Evolutionary conservation across 2,113 vertebrate species (phyloP).

Genomic region (Prolemur simus): DNA sequence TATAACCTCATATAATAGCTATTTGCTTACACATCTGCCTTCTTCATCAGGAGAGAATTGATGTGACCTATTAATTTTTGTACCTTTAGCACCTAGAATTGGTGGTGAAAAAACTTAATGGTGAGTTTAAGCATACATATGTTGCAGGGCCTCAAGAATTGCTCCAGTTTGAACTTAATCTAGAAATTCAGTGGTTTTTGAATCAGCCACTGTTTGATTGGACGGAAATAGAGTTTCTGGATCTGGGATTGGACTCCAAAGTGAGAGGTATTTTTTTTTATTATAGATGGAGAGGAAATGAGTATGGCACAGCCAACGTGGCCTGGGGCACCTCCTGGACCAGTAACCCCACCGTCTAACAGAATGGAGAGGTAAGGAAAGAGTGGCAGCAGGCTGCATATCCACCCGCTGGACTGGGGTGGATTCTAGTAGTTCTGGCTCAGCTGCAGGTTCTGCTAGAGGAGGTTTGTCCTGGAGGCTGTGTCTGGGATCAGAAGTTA

Average conservation of each 20-base stretch:
- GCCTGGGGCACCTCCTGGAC: neutral
- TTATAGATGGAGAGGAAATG: neutral
- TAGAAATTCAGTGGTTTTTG: neutral
- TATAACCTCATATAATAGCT: slow-evolving; percentile 60
- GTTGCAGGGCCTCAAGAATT: neutral
- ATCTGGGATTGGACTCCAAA: neutral
- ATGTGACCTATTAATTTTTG: slow-evolving; percentile 64
- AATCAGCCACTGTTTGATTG: neutral
- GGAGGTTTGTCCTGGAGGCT: neutral
- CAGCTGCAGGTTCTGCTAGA: neutral
- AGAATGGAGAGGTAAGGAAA: neutral
- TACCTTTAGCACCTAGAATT: slow-evolving; percentile 42
- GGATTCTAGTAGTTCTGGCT: neutral
- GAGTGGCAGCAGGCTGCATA: neutral
- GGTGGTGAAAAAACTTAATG: slow-evolving; percentile 47
- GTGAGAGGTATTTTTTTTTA: neutral
- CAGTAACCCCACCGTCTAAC: neutral
- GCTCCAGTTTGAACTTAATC: slow-evolving; percentile 30
- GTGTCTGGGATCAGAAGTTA: neutral
- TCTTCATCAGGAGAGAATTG: slow-evolving; percentile 50
- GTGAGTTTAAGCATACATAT: slow-evolving; percentile 31
- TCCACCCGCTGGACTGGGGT: neutral
- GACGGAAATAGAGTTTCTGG: neutral
- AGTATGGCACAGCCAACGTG: neutral
- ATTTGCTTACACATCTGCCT: slow-evolving; percentile 60